phyloP scores from a whole-genome alignment of 2,797 vertebrate species.

The Smutsia temminckii region DNA sequence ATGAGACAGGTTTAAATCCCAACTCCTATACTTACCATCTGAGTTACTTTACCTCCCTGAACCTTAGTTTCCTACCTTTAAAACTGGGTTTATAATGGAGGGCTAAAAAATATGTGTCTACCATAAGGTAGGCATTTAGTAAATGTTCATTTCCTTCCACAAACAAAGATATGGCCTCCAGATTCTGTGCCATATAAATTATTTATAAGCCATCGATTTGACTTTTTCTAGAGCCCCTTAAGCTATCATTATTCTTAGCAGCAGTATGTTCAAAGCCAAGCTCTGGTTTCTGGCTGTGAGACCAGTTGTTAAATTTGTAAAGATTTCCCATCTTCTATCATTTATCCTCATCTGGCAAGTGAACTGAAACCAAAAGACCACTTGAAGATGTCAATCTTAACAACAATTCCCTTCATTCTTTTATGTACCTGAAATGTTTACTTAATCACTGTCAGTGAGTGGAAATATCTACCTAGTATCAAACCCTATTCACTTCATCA shows the following conservation, averaged over 20 bases:
- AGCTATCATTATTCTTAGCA: not conserved
- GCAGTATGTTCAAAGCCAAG: not conserved
- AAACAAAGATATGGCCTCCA: not conserved
- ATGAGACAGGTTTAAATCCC: not conserved
- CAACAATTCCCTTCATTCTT: not conserved
- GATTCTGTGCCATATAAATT: not conserved
- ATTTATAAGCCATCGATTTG: not conserved
- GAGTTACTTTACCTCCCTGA: not conserved
- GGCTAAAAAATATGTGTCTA: not conserved
- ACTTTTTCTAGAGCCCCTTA: not conserved
- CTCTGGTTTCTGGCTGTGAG: not conserved
- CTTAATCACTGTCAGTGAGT: not conserved
- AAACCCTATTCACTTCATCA: not conserved
- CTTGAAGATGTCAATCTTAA: conserved; percentile 8
- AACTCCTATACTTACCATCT: not conserved
- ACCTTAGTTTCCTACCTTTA: not conserved
- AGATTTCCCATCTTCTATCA: not conserved
- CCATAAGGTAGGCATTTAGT: not conserved
- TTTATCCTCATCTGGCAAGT: conserved; percentile 13
- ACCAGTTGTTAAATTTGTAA: not conserved
- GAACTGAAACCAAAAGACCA: not conserved
- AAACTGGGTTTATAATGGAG: not conserved
- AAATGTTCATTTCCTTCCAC: not conserved
- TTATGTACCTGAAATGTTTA: not conserved
- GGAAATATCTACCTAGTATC: not conserved